phyloP scores from a whole-genome alignment of 1,140 invertebrate genomes.

The Scaptomyza hsui region DNA sequence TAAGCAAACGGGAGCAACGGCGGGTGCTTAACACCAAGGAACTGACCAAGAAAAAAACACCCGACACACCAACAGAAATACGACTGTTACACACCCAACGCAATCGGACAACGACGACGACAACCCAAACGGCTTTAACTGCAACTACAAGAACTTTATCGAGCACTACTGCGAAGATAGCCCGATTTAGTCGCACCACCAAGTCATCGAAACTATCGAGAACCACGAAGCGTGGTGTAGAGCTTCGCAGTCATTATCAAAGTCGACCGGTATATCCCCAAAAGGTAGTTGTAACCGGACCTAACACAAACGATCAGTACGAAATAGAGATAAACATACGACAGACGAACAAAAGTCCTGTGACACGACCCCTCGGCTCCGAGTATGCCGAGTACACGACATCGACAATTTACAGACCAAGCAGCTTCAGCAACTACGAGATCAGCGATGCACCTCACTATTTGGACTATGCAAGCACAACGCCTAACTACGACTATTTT shows the following conservation, averaged over 20 bases:
- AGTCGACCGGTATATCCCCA: constrained; percentile 63
- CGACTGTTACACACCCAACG: constrained; percentile 32
- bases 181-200: constrained; percentile 36
- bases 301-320: constrained; percentile 69
- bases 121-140: not conserved
- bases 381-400: constrained; percentile 60
- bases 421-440: constrained; percentile 37
- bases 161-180: constrained; percentile 11
- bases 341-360: constrained; percentile 77
- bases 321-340: constrained; percentile 83
- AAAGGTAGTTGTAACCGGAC: constrained; percentile 74
- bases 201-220: constrained; percentile 51
- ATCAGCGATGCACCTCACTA: constrained; percentile 63
- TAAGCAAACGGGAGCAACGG: constrained; percentile 2
- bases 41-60: not conserved
- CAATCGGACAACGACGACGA: constrained; percentile 23
- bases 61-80: not conserved
- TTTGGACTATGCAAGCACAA: constrained; percentile 56
- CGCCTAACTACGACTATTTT: constrained; percentile 59
- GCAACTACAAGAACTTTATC: not conserved
- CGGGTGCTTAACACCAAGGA: not conserved
- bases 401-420: constrained; percentile 59
- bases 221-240: constrained; percentile 54
- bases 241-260: constrained; percentile 68
- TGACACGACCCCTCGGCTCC: constrained; percentile 25